Evolutionary conservation across 92 coral and sea anemone species (phyloP).

Genomic region (Heliopora coerulea): DNA sequence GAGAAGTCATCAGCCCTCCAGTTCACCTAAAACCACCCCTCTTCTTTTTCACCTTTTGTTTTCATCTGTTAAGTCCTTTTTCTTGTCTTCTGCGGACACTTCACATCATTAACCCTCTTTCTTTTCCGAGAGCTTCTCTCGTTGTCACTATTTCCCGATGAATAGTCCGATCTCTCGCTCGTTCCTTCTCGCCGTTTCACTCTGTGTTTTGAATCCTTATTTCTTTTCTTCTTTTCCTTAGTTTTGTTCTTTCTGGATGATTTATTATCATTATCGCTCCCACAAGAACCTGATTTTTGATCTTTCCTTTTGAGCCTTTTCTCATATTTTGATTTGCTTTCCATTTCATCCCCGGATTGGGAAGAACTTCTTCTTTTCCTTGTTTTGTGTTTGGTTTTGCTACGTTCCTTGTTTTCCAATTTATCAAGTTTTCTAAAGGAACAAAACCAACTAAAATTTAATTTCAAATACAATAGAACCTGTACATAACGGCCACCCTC

Average conservation of each 20-base stretch:
- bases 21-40: too few relatives aligned
- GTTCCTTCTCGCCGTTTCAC: neutral
- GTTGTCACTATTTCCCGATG: neutral
- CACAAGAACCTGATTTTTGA: neutral
- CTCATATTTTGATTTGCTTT: conserved; percentile 4
- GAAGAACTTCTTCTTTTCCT: conserved; percentile 18
- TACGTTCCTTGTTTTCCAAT: conserved; percentile 21
- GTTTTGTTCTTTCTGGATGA: too few relatives aligned
- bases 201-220: neutral
- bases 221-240: conserved; percentile 1
- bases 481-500: neutral
- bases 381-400: conserved; percentile 7
- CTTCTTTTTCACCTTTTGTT: neutral
- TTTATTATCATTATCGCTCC: conserved; percentile 7
- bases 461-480: neutral
- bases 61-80: neutral
- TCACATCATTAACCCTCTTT: neutral
- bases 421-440: conserved; percentile 15
- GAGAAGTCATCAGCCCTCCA: too few relatives aligned
- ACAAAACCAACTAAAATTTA: conserved; percentile 16
- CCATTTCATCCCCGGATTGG: conserved; percentile 15
- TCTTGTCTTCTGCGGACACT: neutral
- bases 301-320: conserved; percentile 5
- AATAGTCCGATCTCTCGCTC: neutral
- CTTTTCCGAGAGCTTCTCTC: neutral